Evolutionary conservation across 2,797 vertebrate genomes (phyloP).

Genomic region (Pelodytes ibericus): DNA sequence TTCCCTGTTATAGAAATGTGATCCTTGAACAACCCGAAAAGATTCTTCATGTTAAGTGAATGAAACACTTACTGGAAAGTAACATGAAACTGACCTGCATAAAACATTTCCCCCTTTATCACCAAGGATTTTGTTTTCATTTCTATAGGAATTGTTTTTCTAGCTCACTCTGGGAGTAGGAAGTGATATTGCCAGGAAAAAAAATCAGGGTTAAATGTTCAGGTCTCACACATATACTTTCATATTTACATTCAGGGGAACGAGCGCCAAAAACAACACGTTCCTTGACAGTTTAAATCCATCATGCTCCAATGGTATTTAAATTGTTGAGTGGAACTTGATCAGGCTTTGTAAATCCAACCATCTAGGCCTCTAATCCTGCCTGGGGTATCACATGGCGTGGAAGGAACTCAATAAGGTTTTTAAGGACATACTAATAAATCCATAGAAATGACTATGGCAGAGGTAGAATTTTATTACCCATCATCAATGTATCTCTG

Average conservation of each 20-base stretch:
- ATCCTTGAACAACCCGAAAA: conserved; percentile 8
- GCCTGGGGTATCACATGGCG: conserved; percentile 66
- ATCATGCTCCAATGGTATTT: conserved; percentile 70
- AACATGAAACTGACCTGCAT: conserved; percentile 28
- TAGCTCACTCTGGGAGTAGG: conserved; percentile 31
- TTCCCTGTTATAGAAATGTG: conserved; percentile 36
- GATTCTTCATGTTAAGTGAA: conserved; percentile 11
- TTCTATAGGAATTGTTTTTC: conserved; percentile 33
- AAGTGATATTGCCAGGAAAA: conserved; percentile 38
- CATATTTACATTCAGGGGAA: conserved; percentile 49
- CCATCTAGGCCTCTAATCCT: conserved; percentile 65
- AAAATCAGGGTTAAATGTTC: conserved; percentile 67
- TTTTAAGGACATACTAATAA: background rate
- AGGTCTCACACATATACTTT: conserved; percentile 65
- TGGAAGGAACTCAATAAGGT: conserved; percentile 41
- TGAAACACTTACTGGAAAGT: conserved; percentile 27
- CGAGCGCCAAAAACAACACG: conserved; percentile 70
- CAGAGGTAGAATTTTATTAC: background rate
- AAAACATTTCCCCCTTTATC: conserved; percentile 43
- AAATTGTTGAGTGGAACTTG: conserved; percentile 68
- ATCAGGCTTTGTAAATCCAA: conserved; percentile 67
- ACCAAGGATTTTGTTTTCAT: conserved; percentile 46
- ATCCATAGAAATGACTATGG: background rate
- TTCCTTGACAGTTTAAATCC: conserved; percentile 70
- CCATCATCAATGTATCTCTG: background rate